These are phyloP conservation scores for Vandiemenella viatica DNA, from an alignment of 2,888 invertebrate genomes.

Conservation along the genomic window DNA sequence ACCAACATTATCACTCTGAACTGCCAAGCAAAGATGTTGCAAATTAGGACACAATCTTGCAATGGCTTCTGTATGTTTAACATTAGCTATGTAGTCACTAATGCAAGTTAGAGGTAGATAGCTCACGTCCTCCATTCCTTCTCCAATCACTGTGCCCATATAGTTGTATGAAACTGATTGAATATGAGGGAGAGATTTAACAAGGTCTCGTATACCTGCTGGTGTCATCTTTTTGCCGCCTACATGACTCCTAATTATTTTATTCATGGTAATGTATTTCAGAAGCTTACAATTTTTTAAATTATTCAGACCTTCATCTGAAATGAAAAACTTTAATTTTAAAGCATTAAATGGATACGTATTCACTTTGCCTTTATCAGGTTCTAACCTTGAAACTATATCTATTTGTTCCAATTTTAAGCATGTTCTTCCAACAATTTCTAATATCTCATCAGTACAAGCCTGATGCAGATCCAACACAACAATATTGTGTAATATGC, in stretches of 20 bases:
- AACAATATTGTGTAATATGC: constrained; percentile 11
- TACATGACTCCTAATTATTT: constrained; percentile 13
- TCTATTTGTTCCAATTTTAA: constrained; percentile 15
- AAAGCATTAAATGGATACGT: constrained; percentile 15
- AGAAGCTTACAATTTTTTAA: constrained; percentile 16
- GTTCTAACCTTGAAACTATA: constrained; percentile 15
- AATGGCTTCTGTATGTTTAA: constrained; percentile 12
- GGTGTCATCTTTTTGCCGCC: constrained; percentile 16
- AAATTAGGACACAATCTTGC: constrained; percentile 15
- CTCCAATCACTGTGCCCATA: constrained; percentile 16
- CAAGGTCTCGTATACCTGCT: constrained; percentile 14
- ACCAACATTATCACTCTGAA: constrained; percentile 6
- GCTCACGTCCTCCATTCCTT: constrained; percentile 15
- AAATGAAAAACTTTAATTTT: constrained; percentile 17
- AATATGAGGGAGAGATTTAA: constrained; percentile 14
- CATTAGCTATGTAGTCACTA: constrained; percentile 13
- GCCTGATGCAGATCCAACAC: constrained; percentile 15
- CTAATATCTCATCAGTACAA: constrained; percentile 18
- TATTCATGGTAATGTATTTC: constrained; percentile 16
- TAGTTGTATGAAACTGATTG: constrained; percentile 15
- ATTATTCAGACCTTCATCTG: constrained; percentile 16
- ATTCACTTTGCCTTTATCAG: constrained; percentile 8
- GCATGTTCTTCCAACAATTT: constrained; percentile 16
- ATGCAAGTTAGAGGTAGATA: constrained; percentile 12
- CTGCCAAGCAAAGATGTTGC: constrained; percentile 10